Percentiles rank a stretch among this genome's conserved stretches.
Conservation (phyloP, 1,140 invertebrate species). For the Meloidogyne floridensis region DNA sequence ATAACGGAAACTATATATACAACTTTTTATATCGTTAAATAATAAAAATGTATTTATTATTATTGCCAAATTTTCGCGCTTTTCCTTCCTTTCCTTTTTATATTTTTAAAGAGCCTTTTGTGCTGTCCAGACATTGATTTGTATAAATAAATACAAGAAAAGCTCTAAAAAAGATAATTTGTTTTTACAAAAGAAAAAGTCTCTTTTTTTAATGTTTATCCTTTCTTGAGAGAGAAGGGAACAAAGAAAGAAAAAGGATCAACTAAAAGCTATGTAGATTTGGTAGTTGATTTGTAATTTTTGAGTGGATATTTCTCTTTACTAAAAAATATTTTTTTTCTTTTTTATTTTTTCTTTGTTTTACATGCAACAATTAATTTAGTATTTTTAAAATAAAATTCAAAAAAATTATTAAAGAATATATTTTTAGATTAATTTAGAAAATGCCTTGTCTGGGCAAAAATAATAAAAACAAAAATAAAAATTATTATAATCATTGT, state of each 20-base stretch:
- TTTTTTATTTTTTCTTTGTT: no score
- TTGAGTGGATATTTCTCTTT: neutral
- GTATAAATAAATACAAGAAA: neutral
- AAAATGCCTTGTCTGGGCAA: no score
- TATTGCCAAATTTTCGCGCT: neutral
- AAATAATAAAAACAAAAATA: no score
- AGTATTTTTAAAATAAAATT: no score
- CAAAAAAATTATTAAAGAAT: no score
- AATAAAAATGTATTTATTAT: neutral
- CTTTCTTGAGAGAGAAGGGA: neutral
- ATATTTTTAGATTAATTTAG: no score
- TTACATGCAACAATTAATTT: no score
- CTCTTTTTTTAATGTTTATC: neutral
- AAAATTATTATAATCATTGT: no score
- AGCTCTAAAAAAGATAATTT: neutral
- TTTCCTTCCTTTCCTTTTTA: neutral
- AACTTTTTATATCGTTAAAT: no score
- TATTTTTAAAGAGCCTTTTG: neutral
- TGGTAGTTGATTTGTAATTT: neutral
- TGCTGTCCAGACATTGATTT: slow-evolving; percentile 6
- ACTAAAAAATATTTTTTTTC: neutral
- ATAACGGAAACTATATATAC: no score
- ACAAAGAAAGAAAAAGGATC: neutral
- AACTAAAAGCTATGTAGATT: neutral
- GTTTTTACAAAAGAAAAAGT: neutral